Evolutionary conservation across 1,140 invertebrate genomes (phyloP).

Genomic region (Drosophila persimilis): DNA sequence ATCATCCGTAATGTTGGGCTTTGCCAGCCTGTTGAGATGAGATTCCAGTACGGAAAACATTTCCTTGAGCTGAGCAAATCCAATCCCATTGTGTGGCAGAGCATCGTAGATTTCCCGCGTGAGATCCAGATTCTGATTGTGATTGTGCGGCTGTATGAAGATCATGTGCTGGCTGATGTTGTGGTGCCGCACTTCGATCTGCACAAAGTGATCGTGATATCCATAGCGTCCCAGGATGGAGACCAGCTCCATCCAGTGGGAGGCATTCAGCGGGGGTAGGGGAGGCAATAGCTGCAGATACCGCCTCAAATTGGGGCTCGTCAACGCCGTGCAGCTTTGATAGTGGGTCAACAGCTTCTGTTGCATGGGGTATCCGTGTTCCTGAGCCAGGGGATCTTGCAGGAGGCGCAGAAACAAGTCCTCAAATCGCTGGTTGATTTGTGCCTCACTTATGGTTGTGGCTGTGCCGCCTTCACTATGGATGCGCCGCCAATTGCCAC

Average conservation of each 20-base stretch:
- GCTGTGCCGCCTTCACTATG: slow-evolving; percentile 47
- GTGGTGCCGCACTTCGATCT: slow-evolving; percentile 51
- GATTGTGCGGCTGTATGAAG: slow-evolving; percentile 55
- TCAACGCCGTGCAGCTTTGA: slow-evolving; percentile 35
- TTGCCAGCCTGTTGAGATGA: slow-evolving; percentile 16
- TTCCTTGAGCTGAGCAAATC: slow-evolving; percentile 6
- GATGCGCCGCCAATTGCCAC: slow-evolving; percentile 89
- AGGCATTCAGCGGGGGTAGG: not conserved
- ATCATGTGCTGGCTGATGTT: slow-evolving; percentile 58
- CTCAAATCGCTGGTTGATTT: slow-evolving; percentile 49
- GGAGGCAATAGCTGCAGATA: slow-evolving; percentile 47
- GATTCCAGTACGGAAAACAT: slow-evolving; percentile 33
- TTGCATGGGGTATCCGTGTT: slow-evolving; percentile 41
- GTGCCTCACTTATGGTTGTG: slow-evolving; percentile 49
- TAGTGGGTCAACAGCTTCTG: slow-evolving; percentile 55
- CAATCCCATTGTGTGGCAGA: slow-evolving; percentile 7
- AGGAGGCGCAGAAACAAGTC: slow-evolving; percentile 36
- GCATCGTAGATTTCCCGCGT: slow-evolving; percentile 41
- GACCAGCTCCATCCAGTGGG: slow-evolving; percentile 52
- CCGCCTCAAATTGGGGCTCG: slow-evolving; percentile 22
- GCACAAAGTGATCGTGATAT: slow-evolving; percentile 54
- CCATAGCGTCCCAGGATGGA: slow-evolving; percentile 58
- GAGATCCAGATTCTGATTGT: slow-evolving; percentile 48
- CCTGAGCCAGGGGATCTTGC: not conserved
- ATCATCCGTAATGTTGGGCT: slow-evolving; percentile 22